These are phyloP conservation scores for Pangasius larnaudii DNA, from an alignment of 2,797 vertebrate species.

Conservation along the genomic window DNA sequence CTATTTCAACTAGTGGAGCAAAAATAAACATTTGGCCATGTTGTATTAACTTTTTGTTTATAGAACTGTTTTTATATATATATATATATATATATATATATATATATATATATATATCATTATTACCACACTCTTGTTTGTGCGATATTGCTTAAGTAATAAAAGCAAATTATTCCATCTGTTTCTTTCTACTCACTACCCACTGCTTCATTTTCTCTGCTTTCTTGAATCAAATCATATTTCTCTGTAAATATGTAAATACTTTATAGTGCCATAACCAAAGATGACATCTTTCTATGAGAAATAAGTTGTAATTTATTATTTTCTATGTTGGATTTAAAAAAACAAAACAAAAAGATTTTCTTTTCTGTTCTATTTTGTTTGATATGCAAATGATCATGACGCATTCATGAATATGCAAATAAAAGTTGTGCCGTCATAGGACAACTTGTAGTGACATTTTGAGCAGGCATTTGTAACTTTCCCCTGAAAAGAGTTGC, in stretches of 20 bases:
- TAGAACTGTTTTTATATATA: neutral
- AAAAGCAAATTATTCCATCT: neutral
- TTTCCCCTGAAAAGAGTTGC: neutral
- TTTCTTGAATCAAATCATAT: neutral
- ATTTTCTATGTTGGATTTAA: neutral
- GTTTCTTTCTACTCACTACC: neutral
- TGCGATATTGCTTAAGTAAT: neutral
- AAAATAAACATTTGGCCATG: neutral
- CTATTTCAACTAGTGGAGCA: too few species aligned
- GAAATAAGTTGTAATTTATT: neutral
- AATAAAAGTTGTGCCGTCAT: neutral
- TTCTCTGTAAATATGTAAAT: neutral
- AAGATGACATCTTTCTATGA: neutral
- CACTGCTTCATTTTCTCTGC: neutral
- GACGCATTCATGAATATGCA: neutral
- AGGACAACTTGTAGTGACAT: neutral
- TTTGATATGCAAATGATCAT: neutral
- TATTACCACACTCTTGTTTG: neutral
- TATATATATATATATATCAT: too few species aligned
- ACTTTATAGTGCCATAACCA: neutral
- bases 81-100: too few species aligned
- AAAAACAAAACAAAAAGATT: neutral
- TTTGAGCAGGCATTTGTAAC: neutral
- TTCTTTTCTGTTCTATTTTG: neutral
- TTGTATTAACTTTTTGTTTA: too few species aligned